Percentiles rank a stretch among this genome's conserved stretches.
phyloP scores from a whole-genome alignment of 1,140 invertebrate species.

The Leucophenga varia region DNA sequence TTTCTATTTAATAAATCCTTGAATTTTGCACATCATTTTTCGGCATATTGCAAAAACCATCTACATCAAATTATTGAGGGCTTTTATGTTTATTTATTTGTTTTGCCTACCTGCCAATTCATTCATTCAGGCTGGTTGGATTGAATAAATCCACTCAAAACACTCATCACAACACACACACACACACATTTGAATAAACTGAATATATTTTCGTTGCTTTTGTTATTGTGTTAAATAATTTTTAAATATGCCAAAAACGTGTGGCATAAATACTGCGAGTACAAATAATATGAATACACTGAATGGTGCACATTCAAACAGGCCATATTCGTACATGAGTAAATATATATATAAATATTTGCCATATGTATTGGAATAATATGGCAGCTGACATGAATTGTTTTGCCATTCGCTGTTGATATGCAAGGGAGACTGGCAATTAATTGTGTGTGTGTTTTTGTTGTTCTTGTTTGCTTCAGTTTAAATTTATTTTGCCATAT shows the following conservation, averaged over 20 bases:
- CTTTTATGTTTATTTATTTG: conserved; percentile 2
- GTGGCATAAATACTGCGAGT: not conserved
- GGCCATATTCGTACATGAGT: not conserved
- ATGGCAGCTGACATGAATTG: conserved; percentile 14
- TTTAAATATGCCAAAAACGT: conserved; percentile 16
- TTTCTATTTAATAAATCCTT: too few species aligned
- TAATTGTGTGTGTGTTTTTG: conserved; percentile 12
- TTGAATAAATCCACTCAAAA: conserved; percentile 14
- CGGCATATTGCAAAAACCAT: too few species aligned
- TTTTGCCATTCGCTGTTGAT: conserved; percentile 12
- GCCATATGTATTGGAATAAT: too few species aligned
- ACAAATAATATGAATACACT: too few species aligned
- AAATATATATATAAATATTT: conserved; percentile 1
- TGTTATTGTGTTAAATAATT: conserved; percentile 22
- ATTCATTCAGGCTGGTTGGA: conserved; percentile 6
- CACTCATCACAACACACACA: conserved; percentile 6
- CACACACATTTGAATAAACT: not conserved
- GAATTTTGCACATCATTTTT: too few species aligned
- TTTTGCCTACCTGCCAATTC: too few species aligned
- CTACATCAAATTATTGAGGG: too few species aligned
- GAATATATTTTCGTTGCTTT: not conserved
- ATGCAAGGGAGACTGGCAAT: conserved; percentile 13
- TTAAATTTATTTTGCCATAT: conserved; percentile 17
- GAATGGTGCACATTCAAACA: too few species aligned
- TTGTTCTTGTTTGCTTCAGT: not conserved